These are phyloP conservation scores for Thalassophryne amazonica DNA, from an alignment of 2,797 vertebrate species.

Conservation along the genomic window DNA sequence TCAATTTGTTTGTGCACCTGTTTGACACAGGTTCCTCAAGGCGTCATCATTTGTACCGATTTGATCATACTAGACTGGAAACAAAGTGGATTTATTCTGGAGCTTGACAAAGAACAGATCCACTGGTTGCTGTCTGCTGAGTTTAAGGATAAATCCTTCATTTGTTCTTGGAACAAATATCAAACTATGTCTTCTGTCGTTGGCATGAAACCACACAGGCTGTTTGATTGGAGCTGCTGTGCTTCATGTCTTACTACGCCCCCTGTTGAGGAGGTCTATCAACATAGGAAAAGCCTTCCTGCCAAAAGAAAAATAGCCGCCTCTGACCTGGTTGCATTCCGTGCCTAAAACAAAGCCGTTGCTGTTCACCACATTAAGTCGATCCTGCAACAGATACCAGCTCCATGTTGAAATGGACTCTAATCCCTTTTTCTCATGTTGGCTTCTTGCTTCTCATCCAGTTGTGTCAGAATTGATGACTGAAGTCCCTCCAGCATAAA, in stretches of 20 bases:
- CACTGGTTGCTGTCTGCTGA: too few relatives aligned
- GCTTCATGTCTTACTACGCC: slow-evolving; percentile 1
- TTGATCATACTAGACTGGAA: too few relatives aligned
- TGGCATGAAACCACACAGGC: too few relatives aligned
- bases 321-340: slow-evolving; percentile 60
- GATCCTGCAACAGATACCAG: slow-evolving; percentile 65
- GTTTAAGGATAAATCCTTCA: too few relatives aligned
- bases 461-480: slow-evolving; percentile 38
- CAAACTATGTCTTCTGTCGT: too few relatives aligned
- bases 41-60: too few relatives aligned
- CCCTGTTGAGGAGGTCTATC: slow-evolving; percentile 26
- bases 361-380: slow-evolving; percentile 66
- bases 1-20: too few relatives aligned
- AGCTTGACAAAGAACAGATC: too few relatives aligned
- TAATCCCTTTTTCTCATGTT: slow-evolving; percentile 62
- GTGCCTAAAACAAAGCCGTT: slow-evolving; percentile 60
- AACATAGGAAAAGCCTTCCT: slow-evolving; percentile 19
- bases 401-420: slow-evolving; percentile 48
- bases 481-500: slow-evolving; percentile 26
- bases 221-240: background rate
- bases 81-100: too few relatives aligned
- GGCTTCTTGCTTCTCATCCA: slow-evolving; percentile 54
- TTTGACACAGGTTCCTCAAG: too few relatives aligned
- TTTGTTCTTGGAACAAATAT: too few relatives aligned
- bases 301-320: slow-evolving; percentile 60